Conservation (phyloP, 1,140 invertebrate species). For the Euwallacea fornicatus region DNA sequence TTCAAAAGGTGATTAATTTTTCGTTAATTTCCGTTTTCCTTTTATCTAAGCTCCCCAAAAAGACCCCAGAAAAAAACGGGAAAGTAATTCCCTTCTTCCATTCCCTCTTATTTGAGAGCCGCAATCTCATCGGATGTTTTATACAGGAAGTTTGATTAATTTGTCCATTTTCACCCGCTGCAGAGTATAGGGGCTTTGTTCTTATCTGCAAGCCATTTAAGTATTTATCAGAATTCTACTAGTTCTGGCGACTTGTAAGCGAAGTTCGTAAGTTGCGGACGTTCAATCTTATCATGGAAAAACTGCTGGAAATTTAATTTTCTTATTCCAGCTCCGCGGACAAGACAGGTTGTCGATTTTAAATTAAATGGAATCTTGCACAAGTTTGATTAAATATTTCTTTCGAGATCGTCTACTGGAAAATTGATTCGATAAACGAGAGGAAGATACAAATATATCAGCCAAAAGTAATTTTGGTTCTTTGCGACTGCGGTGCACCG, state of each 20-base stretch:
- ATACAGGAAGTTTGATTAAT: slow-evolving; percentile 22
- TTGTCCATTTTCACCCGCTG: slow-evolving; percentile 7
- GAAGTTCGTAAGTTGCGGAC: too few relatives aligned
- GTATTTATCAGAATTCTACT: too few relatives aligned
- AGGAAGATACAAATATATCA: neutral
- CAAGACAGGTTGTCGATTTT: neutral
- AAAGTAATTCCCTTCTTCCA: slow-evolving; percentile 26
- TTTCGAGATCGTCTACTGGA: neutral
- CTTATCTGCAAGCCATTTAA: neutral
- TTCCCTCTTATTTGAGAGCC: slow-evolving; percentile 8
- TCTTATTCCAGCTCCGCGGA: neutral
- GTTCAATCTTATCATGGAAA: too few relatives aligned
- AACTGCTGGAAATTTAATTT: neutral
- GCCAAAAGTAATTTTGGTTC: neutral
- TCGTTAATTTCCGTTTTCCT: slow-evolving; percentile 27
- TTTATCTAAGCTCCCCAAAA: slow-evolving; percentile 18
- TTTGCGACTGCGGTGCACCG: neutral
- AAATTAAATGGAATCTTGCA: slow-evolving; percentile 1
- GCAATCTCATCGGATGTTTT: slow-evolving; percentile 16
- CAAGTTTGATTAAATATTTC: slow-evolving; percentile 6
- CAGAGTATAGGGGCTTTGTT: neutral
- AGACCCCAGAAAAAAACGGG: slow-evolving; percentile 20
- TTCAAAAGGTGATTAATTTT: slow-evolving; percentile 29
- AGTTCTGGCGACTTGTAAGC: too few relatives aligned
- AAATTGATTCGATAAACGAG: neutral